Evolutionary conservation across 2,888 invertebrate species (phyloP), one percentile per base, ranked within the genome.

Genomic region (Chironomus riparius): DNA sequence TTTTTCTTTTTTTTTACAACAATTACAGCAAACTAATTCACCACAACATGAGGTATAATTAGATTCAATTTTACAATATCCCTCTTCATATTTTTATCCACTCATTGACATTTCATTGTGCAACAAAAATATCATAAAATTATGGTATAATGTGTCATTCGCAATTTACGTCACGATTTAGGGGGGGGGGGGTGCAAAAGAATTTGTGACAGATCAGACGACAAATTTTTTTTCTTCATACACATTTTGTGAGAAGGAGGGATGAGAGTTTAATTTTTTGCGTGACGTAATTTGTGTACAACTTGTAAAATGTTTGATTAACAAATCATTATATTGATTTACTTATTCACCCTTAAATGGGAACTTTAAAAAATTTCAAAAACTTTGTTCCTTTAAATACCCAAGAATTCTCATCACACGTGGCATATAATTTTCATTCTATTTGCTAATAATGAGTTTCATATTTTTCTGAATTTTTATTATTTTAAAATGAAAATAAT

Each of bases 41-140:
- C 70, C 70, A 24, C 70, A 70, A 70, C 70, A 70, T 70, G 70
- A 70, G 70, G 70, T 70, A 70, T 70, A 70, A 70, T 70, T 70
- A 70, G 70, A 70, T 70, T 70, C 15, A 24, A 50, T 50, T 70
- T 24, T 47, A 0, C 56, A 15, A 18, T 56, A 5, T 18, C 56
- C 18, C 7, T 18, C 18, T 18, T 56, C 15, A 13, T 50, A n/a
- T 50, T 56, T 56, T 56, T n/a, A n/a, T 18, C 15, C 7, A 15
- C n/a, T 38, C 38, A 38, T 38, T 38, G 38, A 56, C 15, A 50
- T 50, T 56, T 7, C 18, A 18, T 56, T 56, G 56, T 56, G 56
- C 18, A 50, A 50, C 28, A 28, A 28, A 28, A 28, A n/a, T n/a
- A 28, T 28, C 28, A 38, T 10, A 38, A 38, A 38, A 38, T 38